Conservation (phyloP, 2,113 vertebrate genomes). For the Ancistrus triradiatus region DNA sequence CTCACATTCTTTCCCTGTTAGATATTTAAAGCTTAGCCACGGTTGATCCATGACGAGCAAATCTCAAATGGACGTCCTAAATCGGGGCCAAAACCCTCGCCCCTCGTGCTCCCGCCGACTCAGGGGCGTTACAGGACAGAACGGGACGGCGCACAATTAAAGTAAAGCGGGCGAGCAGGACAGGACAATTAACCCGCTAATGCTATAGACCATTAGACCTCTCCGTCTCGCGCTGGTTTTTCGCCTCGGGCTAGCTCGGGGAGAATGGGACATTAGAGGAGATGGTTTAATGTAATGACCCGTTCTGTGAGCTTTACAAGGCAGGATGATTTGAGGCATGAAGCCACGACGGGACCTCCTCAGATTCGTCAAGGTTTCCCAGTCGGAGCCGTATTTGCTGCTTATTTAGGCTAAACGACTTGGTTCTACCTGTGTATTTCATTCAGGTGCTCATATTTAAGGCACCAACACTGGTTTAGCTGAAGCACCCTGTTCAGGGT, state of each 20-base stretch:
- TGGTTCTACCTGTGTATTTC: too few relatives aligned
- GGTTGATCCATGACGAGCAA: conserved; percentile 7
- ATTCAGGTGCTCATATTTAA: too few relatives aligned
- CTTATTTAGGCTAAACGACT: conserved; percentile 3
- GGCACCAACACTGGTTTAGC: too few relatives aligned
- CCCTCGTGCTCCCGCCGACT: conserved; percentile 36
- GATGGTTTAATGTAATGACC: conserved; percentile 66
- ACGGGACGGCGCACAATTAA: conserved; percentile 62
- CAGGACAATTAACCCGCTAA: conserved; percentile 71
- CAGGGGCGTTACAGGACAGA: conserved; percentile 42
- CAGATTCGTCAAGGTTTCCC: conserved; percentile 26
- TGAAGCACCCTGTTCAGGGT: too few relatives aligned
- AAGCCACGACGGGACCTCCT: conserved; percentile 18
- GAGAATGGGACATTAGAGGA: conserved; percentile 56
- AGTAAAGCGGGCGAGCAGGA: conserved; percentile 60
- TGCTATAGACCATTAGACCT: conserved; percentile 65
- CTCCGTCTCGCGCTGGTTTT: conserved; percentile 47
- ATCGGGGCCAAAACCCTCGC: conserved; percentile 38
- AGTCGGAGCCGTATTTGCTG: conserved; percentile 2
- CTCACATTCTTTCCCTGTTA: too few relatives aligned
- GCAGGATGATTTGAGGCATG: conserved; percentile 42
- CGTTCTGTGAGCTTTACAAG: conserved; percentile 50
- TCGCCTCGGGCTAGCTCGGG: conserved; percentile 49
- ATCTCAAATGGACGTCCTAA: background rate
- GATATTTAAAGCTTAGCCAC: conserved; percentile 21